Evolutionary conservation across 2,113 vertebrate genomes (phyloP).

Genomic region (Mobula hypostoma): DNA sequence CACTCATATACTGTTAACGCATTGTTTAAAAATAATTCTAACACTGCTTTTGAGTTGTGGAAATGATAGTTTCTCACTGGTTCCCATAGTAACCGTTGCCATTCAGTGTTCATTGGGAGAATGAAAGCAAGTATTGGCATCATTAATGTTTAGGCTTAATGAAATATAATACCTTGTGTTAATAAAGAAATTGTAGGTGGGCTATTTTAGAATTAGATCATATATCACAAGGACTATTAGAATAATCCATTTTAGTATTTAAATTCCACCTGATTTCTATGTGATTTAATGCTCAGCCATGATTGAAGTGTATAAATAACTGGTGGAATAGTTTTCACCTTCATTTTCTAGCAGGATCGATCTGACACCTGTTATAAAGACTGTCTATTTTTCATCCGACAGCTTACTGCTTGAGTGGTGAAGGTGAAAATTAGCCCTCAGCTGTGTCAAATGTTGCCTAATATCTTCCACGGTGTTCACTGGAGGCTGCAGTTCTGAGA

Average conservation of each 20-base stretch:
- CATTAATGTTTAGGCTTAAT: conserved; percentile 1
- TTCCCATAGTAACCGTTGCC: background rate
- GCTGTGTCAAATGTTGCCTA: background rate
- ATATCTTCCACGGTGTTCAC: background rate
- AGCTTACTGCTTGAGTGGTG: background rate
- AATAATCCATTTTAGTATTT: background rate
- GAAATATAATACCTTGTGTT: background rate
- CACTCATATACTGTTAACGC: background rate
- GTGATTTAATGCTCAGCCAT: background rate
- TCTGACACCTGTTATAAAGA: background rate
- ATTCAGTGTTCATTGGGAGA: background rate
- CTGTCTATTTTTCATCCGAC: background rate
- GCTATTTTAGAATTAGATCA: background rate
- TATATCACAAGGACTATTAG: background rate
- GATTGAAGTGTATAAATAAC: background rate
- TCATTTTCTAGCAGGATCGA: background rate
- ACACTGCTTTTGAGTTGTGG: background rate
- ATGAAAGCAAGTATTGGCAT: background rate
- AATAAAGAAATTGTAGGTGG: background rate
- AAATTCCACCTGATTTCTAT: background rate
- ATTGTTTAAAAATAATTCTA: conserved; percentile 1
- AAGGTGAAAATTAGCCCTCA: background rate
- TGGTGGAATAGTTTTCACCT: background rate
- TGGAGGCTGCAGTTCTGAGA: background rate
- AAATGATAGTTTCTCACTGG: background rate